Evolutionary conservation across 92 coral and sea anemone genomes (phyloP).

Genomic region (Parazoanthus atlanticus): DNA sequence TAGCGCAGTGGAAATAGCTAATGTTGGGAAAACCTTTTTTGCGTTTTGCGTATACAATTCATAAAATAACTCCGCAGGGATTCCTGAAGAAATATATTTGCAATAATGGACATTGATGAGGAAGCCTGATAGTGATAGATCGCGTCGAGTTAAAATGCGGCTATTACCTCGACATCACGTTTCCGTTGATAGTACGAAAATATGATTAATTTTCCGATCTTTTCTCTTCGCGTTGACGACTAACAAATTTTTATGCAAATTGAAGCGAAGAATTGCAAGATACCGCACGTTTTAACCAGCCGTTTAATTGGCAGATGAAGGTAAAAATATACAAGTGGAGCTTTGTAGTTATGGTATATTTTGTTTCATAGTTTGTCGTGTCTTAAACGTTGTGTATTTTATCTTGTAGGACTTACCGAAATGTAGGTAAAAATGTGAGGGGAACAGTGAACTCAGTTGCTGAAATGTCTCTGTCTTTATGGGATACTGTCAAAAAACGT

Average conservation of each 20-base stretch:
- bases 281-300: background rate
- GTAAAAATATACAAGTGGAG: background rate
- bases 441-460: conserved; percentile 45
- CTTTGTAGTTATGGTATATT: background rate
- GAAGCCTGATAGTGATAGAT: background rate
- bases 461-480: conserved; percentile 70
- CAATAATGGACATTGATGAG: conserved; percentile 1
- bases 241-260: conserved; percentile 35
- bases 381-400: conserved; percentile 22
- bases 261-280: conserved; percentile 8
- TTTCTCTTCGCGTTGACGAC: background rate
- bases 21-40: background rate
- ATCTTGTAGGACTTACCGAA: conserved; percentile 56
- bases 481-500: conserved; percentile 85
- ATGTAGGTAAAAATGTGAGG: conserved; percentile 57
- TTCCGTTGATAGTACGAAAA: conserved; percentile 22
- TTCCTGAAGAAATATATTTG: conserved; percentile 8
- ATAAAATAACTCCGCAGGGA: conserved; percentile 30
- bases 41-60: conserved; percentile 20
- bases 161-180: conserved; percentile 35
- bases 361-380: background rate
- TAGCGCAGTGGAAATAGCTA: background rate
- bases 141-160: background rate
- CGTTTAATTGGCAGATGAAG: background rate
- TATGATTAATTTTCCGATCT: background rate